phyloP scores from a whole-genome alignment of 2,113 vertebrate species.

The Alethe diademata region DNA sequence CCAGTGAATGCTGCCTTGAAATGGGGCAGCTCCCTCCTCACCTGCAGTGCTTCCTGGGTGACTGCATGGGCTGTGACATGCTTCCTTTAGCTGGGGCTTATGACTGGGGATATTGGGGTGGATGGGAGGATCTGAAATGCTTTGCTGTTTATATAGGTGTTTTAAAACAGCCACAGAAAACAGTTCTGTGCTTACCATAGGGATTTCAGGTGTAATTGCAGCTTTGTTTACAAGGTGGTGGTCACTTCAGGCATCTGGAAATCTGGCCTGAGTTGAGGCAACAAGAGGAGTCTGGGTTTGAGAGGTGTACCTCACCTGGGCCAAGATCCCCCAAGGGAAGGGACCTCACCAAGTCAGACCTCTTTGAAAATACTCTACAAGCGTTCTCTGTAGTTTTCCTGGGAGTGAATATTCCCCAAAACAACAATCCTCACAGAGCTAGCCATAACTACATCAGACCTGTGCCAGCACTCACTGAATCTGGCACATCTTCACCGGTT shows the following conservation, averaged over 20 bases:
- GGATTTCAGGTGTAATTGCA: background rate
- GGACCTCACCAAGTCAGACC: background rate
- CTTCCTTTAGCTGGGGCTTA: background rate
- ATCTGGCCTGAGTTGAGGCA: background rate
- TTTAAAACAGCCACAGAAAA: background rate
- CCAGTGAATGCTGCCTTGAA: background rate
- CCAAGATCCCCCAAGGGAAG: rapidly evolving
- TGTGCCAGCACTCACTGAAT: background rate
- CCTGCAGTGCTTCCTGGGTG: rapidly evolving
- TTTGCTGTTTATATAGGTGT: background rate
- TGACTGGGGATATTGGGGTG: background rate
- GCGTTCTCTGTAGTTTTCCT: background rate
- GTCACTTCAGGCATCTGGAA: background rate
- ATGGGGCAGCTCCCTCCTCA: background rate
- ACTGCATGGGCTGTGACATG: background rate
- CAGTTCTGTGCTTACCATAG: background rate
- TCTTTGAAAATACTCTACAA: background rate
- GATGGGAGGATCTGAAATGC: background rate
- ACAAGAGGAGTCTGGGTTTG: background rate
- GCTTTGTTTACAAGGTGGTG: background rate
- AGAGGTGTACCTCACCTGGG: background rate
- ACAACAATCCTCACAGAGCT: background rate
- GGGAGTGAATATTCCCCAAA: background rate
- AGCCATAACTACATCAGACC: background rate
- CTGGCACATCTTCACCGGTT: background rate